Evolutionary conservation across 2,797 vertebrate species (phyloP), one percentile per base, ranked within the genome.

Genomic region (Lagocephalus sceleratus): DNA sequence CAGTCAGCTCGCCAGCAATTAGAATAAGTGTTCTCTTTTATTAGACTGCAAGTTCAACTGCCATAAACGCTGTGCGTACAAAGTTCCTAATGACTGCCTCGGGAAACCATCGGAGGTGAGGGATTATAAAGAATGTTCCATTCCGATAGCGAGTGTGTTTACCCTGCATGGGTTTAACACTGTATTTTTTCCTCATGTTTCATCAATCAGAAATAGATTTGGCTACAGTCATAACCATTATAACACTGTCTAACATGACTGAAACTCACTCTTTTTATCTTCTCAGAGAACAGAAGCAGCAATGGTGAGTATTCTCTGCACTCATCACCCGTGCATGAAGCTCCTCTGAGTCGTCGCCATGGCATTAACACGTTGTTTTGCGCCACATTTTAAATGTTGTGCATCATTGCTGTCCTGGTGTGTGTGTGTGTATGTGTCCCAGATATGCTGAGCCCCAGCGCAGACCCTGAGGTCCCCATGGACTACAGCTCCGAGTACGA

Each of bases 21-120:
- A 10, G 12, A 11, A 2, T 14, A 14, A 35, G 12, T 11, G 8
- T 14, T 35, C 4, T 35, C 11, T 35, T 35, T 35, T 35, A 35
- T 48, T 73, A 97, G 95, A 97, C 64, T 97, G 95, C 85, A 95
- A 94, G 76, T 97, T 97, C 75, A 97, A 97, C 84, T 97, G 95
- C 75, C 95, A 97, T 79, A 95, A 94, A 63, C 92, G 95, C 38
- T 97, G 95, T 1, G 92, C 90, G 0, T 92, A 92, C 60, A 94
- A 94, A 1, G 91, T 96, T 60, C 94, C 95, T 23, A 94, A 95
- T 3, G 93, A 96, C 81, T 97, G 95, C 46, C 86, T 96, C 0
- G 95, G 1, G 95, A 97, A 51, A 90, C 90, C 0, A 87, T 92
- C 10, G 92, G 90, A 85, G 93, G 94, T 94, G 79, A 89, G 86